Conservation (phyloP, 2,888 invertebrate genomes). For the Heteropelma amictum region DNA sequence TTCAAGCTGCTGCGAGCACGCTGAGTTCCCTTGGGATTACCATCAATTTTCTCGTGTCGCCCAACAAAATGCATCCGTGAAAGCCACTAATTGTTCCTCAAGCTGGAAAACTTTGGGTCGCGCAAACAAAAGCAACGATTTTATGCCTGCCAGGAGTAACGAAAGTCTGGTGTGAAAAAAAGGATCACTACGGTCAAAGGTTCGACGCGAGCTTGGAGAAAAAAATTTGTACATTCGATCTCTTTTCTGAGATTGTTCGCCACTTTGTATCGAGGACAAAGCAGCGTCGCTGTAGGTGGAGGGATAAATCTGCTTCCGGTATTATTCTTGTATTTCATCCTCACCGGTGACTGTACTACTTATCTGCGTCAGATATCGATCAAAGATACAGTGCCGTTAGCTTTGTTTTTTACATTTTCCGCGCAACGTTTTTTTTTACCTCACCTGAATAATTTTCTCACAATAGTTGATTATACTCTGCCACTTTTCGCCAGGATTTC, state of each 20-base stretch:
- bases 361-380: too few relatives aligned
- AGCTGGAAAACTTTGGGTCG: conserved; percentile 20
- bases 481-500: too few relatives aligned
- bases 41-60: conserved; percentile 12
- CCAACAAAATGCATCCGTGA: conserved; percentile 32
- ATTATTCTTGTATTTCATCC: too few relatives aligned
- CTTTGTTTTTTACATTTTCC: too few relatives aligned
- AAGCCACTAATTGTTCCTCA: conserved; percentile 45
- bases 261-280: background rate
- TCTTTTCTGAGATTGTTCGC: background rate
- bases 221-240: background rate
- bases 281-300: background rate
- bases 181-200: background rate
- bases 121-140: conserved; percentile 42
- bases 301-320: background rate
- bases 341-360: too few relatives aligned
- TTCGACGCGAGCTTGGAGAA: background rate
- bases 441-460: too few relatives aligned
- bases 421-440: too few relatives aligned
- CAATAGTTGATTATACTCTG: too few relatives aligned
- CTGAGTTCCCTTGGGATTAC: conserved; percentile 51
- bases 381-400: too few relatives aligned
- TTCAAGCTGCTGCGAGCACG: conserved; percentile 35
- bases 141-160: background rate
- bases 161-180: conserved; percentile 2